Evolutionary conservation across 2,797 vertebrate genomes (phyloP).

Genomic region (Bryconaethiops microstoma): DNA sequence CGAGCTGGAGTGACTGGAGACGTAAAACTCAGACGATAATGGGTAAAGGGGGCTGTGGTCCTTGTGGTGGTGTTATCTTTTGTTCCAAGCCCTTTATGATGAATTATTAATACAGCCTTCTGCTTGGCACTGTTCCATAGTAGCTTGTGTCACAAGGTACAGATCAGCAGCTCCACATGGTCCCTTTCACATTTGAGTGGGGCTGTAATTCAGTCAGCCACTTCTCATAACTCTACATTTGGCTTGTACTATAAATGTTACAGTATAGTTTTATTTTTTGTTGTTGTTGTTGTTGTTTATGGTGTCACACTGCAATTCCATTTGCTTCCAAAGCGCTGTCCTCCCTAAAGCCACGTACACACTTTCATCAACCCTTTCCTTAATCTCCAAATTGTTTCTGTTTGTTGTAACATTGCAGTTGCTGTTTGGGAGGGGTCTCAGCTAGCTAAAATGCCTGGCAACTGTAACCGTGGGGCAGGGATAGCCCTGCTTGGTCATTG

Average conservation of each 20-base stretch:
- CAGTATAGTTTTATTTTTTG: background rate
- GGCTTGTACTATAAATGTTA: background rate
- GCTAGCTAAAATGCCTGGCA: constrained; percentile 82
- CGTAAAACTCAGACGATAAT: constrained; percentile 61
- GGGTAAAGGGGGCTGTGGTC: constrained; percentile 70
- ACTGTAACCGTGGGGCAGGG: constrained; percentile 87
- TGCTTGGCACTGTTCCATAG: constrained; percentile 73
- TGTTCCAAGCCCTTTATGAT: constrained; percentile 67
- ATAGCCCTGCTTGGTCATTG: constrained; percentile 80
- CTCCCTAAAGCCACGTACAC: background rate
- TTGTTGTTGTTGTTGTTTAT: background rate
- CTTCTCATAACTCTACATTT: background rate
- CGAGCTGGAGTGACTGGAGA: constrained; percentile 53
- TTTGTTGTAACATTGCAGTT: constrained; percentile 80
- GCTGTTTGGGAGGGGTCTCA: constrained; percentile 76
- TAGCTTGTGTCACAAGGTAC: constrained; percentile 68
- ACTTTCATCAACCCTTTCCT: constrained; percentile 3
- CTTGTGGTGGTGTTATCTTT: constrained; percentile 63
- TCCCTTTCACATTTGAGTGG: background rate
- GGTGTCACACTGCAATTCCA: background rate
- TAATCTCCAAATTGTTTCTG: constrained; percentile 69
- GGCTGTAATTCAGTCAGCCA: background rate
- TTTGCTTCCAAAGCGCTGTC: background rate
- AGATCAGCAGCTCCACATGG: constrained; percentile 59
- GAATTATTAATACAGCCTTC: constrained; percentile 85